A percentile compares a stretch with the other conserved stretches of the same genome.
Evolutionary conservation across 92 coral and sea anemone species (phyloP).

Genomic region (Montipora capitata): DNA sequence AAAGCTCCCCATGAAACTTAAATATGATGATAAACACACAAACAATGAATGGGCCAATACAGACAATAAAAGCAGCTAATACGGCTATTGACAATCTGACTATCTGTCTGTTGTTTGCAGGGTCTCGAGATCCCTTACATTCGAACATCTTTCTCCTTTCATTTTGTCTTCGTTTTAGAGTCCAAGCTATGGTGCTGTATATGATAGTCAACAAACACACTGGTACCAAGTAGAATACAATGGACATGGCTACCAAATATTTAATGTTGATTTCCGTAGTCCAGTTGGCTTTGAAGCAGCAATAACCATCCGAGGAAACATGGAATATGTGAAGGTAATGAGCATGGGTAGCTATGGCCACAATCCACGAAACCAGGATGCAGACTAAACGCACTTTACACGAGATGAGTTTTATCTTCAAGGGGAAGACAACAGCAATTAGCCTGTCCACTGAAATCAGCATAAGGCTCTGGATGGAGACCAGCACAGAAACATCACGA

Average conservation of each 20-base stretch:
- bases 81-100: slow-evolving; percentile 10
- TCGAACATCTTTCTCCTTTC: too few relatives aligned
- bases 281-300: too few relatives aligned
- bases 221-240: background rate
- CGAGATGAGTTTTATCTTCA: slow-evolving; percentile 11
- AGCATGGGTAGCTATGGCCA: too few relatives aligned
- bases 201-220: background rate
- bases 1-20: background rate
- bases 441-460: slow-evolving; percentile 19
- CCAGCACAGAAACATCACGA: slow-evolving; percentile 9
- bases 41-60: slow-evolving; percentile 6
- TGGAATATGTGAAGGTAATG: too few relatives aligned
- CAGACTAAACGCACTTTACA: slow-evolving; percentile 1
- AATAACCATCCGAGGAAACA: too few relatives aligned
- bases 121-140: too few relatives aligned
- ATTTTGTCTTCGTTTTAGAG: too few relatives aligned
- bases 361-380: slow-evolving; percentile 14
- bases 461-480: slow-evolving; percentile 4
- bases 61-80: background rate
- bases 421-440: slow-evolving; percentile 30
- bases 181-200: background rate
- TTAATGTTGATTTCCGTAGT: background rate
- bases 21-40: background rate
- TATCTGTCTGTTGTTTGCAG: background rate
- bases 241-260: background rate